phyloP scores from a whole-genome alignment of 2,113 vertebrate species.

The Phalacrocorax carbo region DNA sequence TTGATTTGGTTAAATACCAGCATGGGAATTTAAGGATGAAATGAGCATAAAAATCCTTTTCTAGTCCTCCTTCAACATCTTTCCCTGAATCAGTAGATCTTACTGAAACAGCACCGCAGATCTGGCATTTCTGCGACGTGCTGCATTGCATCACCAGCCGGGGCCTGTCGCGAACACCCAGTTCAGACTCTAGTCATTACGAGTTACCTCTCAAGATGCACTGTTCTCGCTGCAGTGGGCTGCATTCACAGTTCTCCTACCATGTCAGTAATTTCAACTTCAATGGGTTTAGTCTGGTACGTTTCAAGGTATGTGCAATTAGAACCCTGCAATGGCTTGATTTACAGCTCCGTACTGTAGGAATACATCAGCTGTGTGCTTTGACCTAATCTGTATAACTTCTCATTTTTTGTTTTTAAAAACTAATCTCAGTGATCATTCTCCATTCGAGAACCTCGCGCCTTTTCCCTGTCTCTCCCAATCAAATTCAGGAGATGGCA shows the following conservation, averaged over 20 bases:
- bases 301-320: not conserved
- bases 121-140: rapidly evolving
- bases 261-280: not conserved
- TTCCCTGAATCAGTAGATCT: rapidly evolving
- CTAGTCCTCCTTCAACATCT: not conserved
- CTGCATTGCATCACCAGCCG: not conserved
- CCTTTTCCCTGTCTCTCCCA: not conserved
- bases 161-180: rapidly evolving
- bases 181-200: not conserved
- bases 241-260: not conserved
- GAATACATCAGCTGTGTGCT: not conserved
- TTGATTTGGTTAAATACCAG: not conserved
- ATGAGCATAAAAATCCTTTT: not conserved
- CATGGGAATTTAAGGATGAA: not conserved
- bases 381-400: not conserved
- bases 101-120: not conserved
- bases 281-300: rapidly evolving
- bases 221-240: not conserved
- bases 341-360: not conserved
- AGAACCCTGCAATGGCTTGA: not conserved
- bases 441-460: not conserved
- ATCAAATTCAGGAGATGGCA: not conserved
- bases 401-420: not conserved
- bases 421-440: rapidly evolving
- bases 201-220: not conserved